These are phyloP conservation scores for Panthera tigris DNA, from an alignment of 2,113 vertebrate species.

Conservation along the genomic window DNA sequence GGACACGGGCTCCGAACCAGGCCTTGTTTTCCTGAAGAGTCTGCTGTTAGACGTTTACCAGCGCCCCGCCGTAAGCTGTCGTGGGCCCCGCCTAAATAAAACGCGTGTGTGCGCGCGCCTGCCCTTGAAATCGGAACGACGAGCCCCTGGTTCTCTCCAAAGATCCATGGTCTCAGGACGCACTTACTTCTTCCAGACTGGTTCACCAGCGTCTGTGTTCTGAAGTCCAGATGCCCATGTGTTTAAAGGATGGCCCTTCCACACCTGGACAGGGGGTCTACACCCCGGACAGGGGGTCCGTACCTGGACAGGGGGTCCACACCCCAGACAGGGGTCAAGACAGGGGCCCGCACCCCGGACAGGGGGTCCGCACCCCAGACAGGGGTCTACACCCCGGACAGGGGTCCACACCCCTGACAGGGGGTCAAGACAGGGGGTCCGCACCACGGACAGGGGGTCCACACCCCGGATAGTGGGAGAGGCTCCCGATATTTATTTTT, in stretches of 20 bases:
- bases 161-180: background rate
- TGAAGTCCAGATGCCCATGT: background rate
- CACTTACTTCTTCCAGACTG: background rate
- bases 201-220: background rate
- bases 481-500: constrained; percentile 66
- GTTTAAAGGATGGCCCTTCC: constrained; percentile 69
- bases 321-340: too few relatives aligned
- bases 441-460: too few relatives aligned
- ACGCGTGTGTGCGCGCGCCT: rapidly evolving
- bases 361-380: too few relatives aligned
- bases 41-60: background rate
- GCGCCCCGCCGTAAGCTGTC: background rate
- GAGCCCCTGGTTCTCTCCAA: background rate
- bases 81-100: background rate
- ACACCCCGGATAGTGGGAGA: background rate
- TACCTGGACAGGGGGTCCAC: too few relatives aligned
- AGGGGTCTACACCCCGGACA: too few relatives aligned
- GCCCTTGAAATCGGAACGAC: background rate
- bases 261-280: background rate
- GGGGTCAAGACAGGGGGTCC: background rate
- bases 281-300: too few relatives aligned
- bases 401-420: too few relatives aligned
- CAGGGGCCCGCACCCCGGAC: too few relatives aligned
- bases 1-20: background rate
- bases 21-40: background rate